phyloP scores from a whole-genome alignment of 2,113 vertebrate species.

The Ochotona princeps region DNA sequence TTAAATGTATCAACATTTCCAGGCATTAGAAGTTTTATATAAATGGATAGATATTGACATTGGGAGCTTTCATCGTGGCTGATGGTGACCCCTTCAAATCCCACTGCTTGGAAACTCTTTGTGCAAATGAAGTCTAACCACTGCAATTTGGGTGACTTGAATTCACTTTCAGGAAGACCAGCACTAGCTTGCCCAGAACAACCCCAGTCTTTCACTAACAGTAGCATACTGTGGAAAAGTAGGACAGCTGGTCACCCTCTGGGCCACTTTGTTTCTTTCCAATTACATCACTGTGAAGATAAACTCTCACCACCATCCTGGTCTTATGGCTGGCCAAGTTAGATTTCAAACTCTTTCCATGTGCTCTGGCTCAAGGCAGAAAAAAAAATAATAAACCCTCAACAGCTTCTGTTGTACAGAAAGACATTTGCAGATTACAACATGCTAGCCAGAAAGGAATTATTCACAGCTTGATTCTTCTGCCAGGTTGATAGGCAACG shows the following conservation, averaged over 20 bases:
- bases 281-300: neutral
- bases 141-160: neutral
- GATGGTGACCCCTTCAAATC: neutral
- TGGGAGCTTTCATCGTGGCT: neutral
- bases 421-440: slow-evolving; percentile 63
- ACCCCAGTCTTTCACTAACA: neutral
- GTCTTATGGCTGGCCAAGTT: slow-evolving; percentile 45
- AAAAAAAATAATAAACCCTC: slow-evolving; percentile 62
- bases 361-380: slow-evolving; percentile 53
- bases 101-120: neutral
- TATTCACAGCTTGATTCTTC: slow-evolving; percentile 47
- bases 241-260: neutral
- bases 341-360: slow-evolving; percentile 34
- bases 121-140: neutral
- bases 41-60: neutral
- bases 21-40: neutral
- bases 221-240: neutral
- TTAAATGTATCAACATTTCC: neutral
- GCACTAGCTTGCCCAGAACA: neutral
- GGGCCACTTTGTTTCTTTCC: neutral
- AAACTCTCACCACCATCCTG: neutral
- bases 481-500: slow-evolving; percentile 63
- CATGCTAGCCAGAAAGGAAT: slow-evolving; percentile 53
- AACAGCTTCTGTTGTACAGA: slow-evolving; percentile 71
- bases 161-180: neutral